These are phyloP conservation scores for Aleadryas rufinucha DNA, from an alignment of 2,113 vertebrate genomes.

Conservation along the genomic window DNA sequence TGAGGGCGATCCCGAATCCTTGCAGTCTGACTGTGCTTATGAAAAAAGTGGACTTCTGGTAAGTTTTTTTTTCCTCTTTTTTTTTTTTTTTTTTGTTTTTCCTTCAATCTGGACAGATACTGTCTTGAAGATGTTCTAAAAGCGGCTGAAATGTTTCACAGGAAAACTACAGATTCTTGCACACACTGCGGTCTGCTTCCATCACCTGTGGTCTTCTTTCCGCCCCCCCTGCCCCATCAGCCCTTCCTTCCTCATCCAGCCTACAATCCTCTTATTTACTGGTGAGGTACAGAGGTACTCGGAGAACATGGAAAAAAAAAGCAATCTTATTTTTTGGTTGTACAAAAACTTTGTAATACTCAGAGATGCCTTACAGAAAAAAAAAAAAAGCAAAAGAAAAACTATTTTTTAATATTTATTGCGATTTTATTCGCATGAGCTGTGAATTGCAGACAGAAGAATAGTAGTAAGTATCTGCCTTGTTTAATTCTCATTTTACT, in stretches of 20 bases:
- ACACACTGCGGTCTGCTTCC: slow-evolving; percentile 24
- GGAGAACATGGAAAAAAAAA: slow-evolving; percentile 32
- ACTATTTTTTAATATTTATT: slow-evolving; percentile 72
- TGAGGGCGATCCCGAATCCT: slow-evolving; percentile 9
- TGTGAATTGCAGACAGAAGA: slow-evolving; percentile 63
- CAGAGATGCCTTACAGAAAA: slow-evolving; percentile 73
- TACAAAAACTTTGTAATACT: slow-evolving; percentile 69
- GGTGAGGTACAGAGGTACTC: slow-evolving; percentile 35
- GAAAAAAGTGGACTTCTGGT: slow-evolving; percentile 45
- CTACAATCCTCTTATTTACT: not conserved
- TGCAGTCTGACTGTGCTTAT: slow-evolving; percentile 26
- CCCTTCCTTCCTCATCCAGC: slow-evolving; percentile 11
- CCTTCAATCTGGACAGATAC: not conserved
- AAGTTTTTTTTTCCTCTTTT: not conserved
- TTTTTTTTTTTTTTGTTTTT: too few relatives aligned
- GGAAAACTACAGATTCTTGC: slow-evolving; percentile 56
- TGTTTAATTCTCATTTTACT: slow-evolving; percentile 63
- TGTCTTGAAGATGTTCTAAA: not conserved
- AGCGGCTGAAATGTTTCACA: slow-evolving; percentile 36
- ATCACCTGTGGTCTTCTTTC: slow-evolving; percentile 4
- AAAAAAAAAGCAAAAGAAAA: slow-evolving; percentile 14
- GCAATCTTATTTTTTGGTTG: slow-evolving; percentile 62
- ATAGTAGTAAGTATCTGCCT: slow-evolving; percentile 59
- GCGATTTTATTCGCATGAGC: slow-evolving; percentile 65
- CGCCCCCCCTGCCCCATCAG: not conserved